Conservation (phyloP, 1,140 invertebrate genomes). For the Drosophila kepulauana region DNA sequence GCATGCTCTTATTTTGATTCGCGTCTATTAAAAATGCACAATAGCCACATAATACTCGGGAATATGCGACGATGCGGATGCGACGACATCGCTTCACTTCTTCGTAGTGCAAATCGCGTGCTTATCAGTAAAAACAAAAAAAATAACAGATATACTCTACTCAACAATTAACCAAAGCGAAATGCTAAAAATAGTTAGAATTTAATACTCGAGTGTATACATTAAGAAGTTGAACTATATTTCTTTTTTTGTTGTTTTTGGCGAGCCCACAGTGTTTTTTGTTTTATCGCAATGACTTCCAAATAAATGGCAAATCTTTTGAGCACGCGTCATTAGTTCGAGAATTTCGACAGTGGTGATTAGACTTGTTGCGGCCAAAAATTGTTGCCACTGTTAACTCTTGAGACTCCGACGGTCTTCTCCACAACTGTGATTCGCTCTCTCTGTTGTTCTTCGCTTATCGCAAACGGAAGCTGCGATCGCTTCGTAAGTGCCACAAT, state of each 20-base stretch:
- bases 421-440: background rate
- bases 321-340: constrained; percentile 33
- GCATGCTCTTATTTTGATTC: constrained; percentile 17
- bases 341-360: constrained; percentile 24
- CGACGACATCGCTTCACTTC: constrained; percentile 12
- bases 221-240: constrained; percentile 7
- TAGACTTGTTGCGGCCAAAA: constrained; percentile 23
- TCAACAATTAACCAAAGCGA: constrained; percentile 14
- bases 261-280: background rate
- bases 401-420: background rate
- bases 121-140: constrained; percentile 20
- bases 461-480: constrained; percentile 32
- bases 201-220: constrained; percentile 6
- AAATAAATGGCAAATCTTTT: constrained; percentile 33
- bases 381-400: constrained; percentile 10
- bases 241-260: background rate
- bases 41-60: constrained; percentile 22
- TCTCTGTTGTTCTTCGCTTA: background rate
- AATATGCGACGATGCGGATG: constrained; percentile 21
- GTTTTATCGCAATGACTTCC: constrained; percentile 22
- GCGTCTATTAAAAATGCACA: constrained; percentile 48
- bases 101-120: constrained; percentile 32
- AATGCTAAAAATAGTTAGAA: constrained; percentile 38
- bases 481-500: constrained; percentile 16
- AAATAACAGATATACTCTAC: constrained; percentile 2